A percentile compares a stretch with the other conserved stretches of the same genome.
Evolutionary conservation across 2,888 invertebrate genomes (phyloP).

Genomic region (Pinctada fucata): DNA sequence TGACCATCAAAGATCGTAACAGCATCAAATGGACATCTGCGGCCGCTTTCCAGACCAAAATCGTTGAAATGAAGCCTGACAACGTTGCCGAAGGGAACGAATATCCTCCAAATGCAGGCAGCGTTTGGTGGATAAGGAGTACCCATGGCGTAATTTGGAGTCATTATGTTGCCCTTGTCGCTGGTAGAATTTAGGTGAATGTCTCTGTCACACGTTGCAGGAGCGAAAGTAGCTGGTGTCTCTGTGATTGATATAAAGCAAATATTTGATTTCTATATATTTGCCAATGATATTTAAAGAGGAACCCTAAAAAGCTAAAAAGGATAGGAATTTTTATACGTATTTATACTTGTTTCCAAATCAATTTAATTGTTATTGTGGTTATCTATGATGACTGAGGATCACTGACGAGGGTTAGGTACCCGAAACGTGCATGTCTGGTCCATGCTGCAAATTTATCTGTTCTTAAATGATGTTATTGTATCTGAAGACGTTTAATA

Average conservation of each 20-base stretch:
- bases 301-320: too few relatives aligned
- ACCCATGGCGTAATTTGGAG: conserved; percentile 38
- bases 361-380: too few relatives aligned
- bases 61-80: conserved; percentile 49
- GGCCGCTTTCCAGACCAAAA: conserved; percentile 43
- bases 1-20: conserved; percentile 49
- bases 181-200: conserved; percentile 21
- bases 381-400: too few relatives aligned
- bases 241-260: not conserved
- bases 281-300: too few relatives aligned
- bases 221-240: not conserved
- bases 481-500: too few relatives aligned
- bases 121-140: conserved; percentile 39
- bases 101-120: conserved; percentile 43
- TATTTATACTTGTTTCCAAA: too few relatives aligned
- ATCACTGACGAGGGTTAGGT: too few relatives aligned
- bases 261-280: not conserved
- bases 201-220: conserved; percentile 17
- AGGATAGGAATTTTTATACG: too few relatives aligned
- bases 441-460: too few relatives aligned
- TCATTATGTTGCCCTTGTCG: conserved; percentile 34
- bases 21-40: conserved; percentile 46
- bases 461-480: too few relatives aligned
- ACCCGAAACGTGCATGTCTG: too few relatives aligned
- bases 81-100: conserved; percentile 31